Percentiles rank a stretch among this genome's conserved stretches.
These are phyloP conservation scores for Camponotus floridanus DNA, from an alignment of 1,140 invertebrate genomes.

Conservation along the genomic window DNA sequence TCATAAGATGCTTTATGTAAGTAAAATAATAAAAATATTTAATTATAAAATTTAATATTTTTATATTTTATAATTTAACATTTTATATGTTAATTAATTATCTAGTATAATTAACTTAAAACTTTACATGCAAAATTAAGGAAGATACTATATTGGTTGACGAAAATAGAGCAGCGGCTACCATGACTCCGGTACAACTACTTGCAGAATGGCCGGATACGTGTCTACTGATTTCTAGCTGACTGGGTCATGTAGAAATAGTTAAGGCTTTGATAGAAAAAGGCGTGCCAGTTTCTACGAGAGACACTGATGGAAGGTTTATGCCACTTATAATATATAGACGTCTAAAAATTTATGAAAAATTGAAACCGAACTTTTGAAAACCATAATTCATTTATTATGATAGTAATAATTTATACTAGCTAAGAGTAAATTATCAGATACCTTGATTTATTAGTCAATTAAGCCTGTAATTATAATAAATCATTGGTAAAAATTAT, in stretches of 20 bases:
- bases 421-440: no score
- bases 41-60: no score
- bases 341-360: no score
- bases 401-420: no score
- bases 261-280: slow-evolving; percentile 78
- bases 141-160: slow-evolving; percentile 72
- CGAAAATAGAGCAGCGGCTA: slow-evolving; percentile 74
- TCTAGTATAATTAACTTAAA: background rate
- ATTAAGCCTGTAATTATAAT: no score
- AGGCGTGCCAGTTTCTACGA: slow-evolving; percentile 74
- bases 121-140: slow-evolving; percentile 66
- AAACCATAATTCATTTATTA: no score
- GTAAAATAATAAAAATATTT: no score
- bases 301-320: slow-evolving; percentile 84
- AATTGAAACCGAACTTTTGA: no score
- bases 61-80: no score
- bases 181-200: slow-evolving; percentile 70
- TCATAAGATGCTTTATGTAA: no score
- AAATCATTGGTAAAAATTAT: no score
- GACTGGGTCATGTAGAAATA: slow-evolving; percentile 79
- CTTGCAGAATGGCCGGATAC: slow-evolving; percentile 81
- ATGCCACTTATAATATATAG: background rate
- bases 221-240: slow-evolving; percentile 81
- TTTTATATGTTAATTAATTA: background rate
- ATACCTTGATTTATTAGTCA: no score